phyloP scores from a whole-genome alignment of 2,113 vertebrate species.

The Xerus inauris region DNA sequence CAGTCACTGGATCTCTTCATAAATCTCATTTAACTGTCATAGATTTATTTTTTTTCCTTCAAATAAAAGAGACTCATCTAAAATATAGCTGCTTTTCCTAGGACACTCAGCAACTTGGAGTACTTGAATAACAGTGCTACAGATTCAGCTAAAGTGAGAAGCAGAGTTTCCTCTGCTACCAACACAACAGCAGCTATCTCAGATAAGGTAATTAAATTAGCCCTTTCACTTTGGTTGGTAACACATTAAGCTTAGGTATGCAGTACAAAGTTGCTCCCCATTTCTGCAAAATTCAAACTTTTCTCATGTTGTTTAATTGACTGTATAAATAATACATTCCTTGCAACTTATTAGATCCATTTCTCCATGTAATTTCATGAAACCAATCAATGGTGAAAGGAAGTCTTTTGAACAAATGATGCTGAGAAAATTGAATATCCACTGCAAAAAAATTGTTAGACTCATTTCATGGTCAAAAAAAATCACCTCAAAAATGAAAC shows the following conservation, averaged over 20 bases:
- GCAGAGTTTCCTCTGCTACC: background rate
- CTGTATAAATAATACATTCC: background rate
- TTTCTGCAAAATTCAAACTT: background rate
- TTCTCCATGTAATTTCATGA: background rate
- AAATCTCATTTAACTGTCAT: background rate
- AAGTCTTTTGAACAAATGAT: background rate
- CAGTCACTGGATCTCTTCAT: background rate
- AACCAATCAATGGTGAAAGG: background rate
- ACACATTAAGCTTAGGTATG: background rate
- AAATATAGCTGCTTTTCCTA: background rate
- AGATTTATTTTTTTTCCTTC: background rate
- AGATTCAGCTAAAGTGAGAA: background rate
- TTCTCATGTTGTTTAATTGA: background rate
- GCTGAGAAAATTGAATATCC: background rate
- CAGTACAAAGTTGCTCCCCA: background rate
- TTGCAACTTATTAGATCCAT: background rate
- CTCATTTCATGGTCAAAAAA: background rate
- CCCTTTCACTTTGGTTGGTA: background rate
- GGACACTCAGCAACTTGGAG: background rate
- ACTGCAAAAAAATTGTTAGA: background rate
- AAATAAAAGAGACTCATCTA: background rate
- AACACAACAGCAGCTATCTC: background rate
- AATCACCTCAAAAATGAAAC: background rate
- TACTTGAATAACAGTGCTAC: background rate
- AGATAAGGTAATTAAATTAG: background rate